A percentile compares a stretch with the other conserved stretches of the same genome.
phyloP scores from a whole-genome alignment of 2,113 vertebrate genomes.

The Mastomys natalensis region DNA sequence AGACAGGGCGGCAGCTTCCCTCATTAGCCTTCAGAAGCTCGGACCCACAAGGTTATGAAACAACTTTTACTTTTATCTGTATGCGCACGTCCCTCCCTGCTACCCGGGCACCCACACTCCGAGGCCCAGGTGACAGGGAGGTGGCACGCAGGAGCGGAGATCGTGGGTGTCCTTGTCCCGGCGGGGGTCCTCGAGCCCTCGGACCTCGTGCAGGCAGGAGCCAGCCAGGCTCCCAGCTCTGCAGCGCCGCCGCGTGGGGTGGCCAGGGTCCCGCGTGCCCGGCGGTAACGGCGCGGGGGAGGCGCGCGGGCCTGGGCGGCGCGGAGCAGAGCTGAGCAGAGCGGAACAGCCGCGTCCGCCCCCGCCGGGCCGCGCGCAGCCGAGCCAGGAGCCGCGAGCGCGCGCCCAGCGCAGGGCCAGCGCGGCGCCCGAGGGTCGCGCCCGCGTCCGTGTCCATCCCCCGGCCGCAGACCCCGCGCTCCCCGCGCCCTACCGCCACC shows the following conservation, averaged over 20 bases:
- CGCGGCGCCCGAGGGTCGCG: slow-evolving; percentile 40
- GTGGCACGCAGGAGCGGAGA: background rate
- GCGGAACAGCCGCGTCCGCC: slow-evolving; percentile 63
- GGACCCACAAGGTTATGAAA: slow-evolving; percentile 4
- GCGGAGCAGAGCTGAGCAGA: background rate
- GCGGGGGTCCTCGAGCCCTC: background rate
- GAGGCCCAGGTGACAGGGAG: background rate
- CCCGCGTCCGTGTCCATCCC: background rate
- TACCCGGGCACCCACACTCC: background rate
- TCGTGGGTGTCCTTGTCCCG: background rate
- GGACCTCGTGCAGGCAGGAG: background rate
- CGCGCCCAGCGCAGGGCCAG: slow-evolving; percentile 43
- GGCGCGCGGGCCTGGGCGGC: background rate
- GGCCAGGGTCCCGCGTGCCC: background rate
- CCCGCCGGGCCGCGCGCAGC: slow-evolving; percentile 65
- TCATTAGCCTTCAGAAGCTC: slow-evolving; percentile 36
- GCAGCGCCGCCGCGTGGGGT: slow-evolving; percentile 53
- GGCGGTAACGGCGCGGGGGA: background rate
- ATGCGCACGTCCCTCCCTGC: background rate
- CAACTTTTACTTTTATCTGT: slow-evolving; percentile 45
- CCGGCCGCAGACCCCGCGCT: background rate
- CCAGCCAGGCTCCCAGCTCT: background rate
- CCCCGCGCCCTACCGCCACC: slow-evolving; percentile 30
- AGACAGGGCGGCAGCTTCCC: slow-evolving; percentile 49
- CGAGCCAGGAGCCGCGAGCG: background rate